Percentiles rank a stretch among this genome's conserved stretches.
These are phyloP conservation scores for Parapristionchus giblindavisi DNA, from an alignment of 2,888 invertebrate species.

Conservation along the genomic window DNA sequence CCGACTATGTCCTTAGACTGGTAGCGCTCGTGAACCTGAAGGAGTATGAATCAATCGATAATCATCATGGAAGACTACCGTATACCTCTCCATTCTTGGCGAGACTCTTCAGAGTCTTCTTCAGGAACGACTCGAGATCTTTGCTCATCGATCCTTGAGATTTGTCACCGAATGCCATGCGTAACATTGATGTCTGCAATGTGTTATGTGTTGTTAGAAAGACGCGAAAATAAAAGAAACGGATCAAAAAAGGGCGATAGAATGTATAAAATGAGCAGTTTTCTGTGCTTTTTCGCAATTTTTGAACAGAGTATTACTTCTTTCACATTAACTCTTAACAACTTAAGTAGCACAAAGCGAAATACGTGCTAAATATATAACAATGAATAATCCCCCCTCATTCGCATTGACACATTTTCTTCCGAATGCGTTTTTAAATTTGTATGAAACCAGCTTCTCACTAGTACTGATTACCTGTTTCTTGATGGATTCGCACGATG, in stretches of 20 bases:
- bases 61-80: not conserved
- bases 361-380: no score
- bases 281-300: not conserved
- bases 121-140: constrained; percentile 67
- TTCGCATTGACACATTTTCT: no score
- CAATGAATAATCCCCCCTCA: no score
- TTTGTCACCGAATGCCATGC: constrained; percentile 51
- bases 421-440: no score
- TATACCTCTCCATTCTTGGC: constrained; percentile 49
- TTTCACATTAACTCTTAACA: not conserved
- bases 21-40: constrained; percentile 58
- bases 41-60: not conserved
- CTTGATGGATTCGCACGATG: constrained; percentile 57
- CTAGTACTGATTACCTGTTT: constrained; percentile 54
- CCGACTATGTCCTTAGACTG: constrained; percentile 63
- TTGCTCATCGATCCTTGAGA: constrained; percentile 55
- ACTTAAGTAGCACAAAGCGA: no score
- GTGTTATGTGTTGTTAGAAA: no score
- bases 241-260: no score
- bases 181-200: constrained; percentile 37
- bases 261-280: no score
- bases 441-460: not conserved
- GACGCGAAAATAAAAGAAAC: no score
- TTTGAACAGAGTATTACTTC: no score
- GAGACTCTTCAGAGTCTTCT: constrained; percentile 59